Base-by-base conservation (phyloP, 2,797 vertebrate genomes). In the Takifugu ocellatus region DNA sequence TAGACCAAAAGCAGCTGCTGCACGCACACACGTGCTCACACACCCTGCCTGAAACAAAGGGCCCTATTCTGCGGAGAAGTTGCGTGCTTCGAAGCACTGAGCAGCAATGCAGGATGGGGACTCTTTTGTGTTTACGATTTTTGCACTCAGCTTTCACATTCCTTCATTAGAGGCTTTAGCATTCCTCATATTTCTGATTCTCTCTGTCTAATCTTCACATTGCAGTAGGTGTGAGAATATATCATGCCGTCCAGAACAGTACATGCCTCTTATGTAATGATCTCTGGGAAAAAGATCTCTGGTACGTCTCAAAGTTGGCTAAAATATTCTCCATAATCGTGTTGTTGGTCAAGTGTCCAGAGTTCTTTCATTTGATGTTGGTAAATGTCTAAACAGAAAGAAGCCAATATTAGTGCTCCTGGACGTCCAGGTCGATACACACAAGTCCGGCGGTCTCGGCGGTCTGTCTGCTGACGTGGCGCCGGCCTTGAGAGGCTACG, bases 1-100 rank as follows among this genome's bases (percentile, higher is more conserved):
- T 75, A 53, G 59, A 58, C 64, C 44, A 21, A n/a, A 46, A 64
- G 62, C 65, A 80, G 76, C 77, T 78, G 77, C 49, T 52, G 49
- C 11, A 21, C 66, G 55, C 55, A 55, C 55, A 54, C 46, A 25
- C 11, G 39, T 8, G 14, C 47, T 9, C 29, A 0, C 51, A 48
- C 56, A 57, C 69, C 52, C 33, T 25, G 2, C 3, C 53, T 49
- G 24, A 29, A 55, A 80, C 77, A 78, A 81, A 75, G 70, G 16
- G 9, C 54, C 44, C 61, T 44, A 12, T 81, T 70, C 50, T 68
- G 44, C 52, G 59, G 61, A 67, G 42, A 59, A 25, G 44, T 5
- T 5, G 33, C 65, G 47, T 61, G 54, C 43, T 51, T 43, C 50
- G 54, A 50, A 68, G 58, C 66, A 51, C 45, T 54, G 17, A 56